Base-by-base conservation (phyloP, 2,113 vertebrate genomes). In the Heloderma charlesbogerti region DNA sequence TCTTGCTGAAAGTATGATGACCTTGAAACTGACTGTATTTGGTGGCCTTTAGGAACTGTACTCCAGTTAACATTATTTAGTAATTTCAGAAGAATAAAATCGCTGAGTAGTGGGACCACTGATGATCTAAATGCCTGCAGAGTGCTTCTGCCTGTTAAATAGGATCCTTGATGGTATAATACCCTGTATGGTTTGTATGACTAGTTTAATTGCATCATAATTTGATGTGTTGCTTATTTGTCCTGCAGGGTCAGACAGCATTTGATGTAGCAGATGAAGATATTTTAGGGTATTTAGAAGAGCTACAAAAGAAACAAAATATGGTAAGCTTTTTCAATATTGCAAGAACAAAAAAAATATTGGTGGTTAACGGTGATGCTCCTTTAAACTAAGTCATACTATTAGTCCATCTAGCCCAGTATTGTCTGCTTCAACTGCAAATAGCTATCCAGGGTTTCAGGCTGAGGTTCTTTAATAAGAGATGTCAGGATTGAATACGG, bases 181-280 rank as follows among this genome's bases (percentile, higher is more conserved):
- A 22, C 40, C 40, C 57, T 43, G 37, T 84, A 40, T 66, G 22
- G 16, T 63, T 63, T 63, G 22, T 63, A 63, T 84, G 60, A 66
- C 27, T 10, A 63, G 10, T 27, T 66, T 63, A 84, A 84, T 84
- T 67, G 60, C n/a, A 66, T 37, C 37, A 0, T 51, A 87, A 79
- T 89, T 37, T 0, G 6, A 29, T 6, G 54, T 87, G 90, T 90
- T 92, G 48, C 45, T 86, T 95, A 51, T 94, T 94, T 60, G 27
- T 57, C 9, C 92, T 96, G 31, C 84, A 99, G 99, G 99, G 99
- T 89, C 99, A 99, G 94, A 99, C 99, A 78, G 98, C 99, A 0
- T 99, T 99, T 96, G 99, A 99, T 96, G 99, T 99, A 94, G 98
- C 99, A 93, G 99, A 99, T 96, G 99, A 99, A 98, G 99, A 99